Evolutionary conservation across 2,113 vertebrate species (phyloP).

Genomic region (Tichodroma muraria): DNA sequence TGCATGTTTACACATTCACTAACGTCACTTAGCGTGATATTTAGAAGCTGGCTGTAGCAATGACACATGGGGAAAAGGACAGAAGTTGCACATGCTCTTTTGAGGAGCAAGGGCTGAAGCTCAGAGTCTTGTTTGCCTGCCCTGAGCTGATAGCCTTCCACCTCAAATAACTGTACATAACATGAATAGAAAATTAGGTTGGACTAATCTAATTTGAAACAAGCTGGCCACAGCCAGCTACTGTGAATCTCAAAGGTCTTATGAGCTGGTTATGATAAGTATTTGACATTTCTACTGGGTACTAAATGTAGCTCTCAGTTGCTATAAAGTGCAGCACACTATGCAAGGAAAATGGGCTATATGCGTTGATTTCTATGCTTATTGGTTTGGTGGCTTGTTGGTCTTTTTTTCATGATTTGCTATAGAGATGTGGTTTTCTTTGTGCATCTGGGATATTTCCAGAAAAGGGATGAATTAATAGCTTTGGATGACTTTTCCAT

Average conservation of each 20-base stretch:
- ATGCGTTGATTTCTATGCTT: background rate
- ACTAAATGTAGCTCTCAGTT: background rate
- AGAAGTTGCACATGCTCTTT: background rate
- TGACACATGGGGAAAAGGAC: background rate
- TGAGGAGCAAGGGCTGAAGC: background rate
- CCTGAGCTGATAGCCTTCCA: background rate
- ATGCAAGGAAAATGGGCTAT: background rate
- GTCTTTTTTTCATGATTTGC: background rate
- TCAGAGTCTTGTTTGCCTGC: background rate
- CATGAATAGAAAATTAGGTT: conserved; percentile 39
- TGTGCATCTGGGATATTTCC: background rate
- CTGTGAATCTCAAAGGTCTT: background rate
- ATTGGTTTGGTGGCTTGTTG: background rate
- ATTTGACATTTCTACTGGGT: background rate
- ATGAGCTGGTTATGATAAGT: background rate
- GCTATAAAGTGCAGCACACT: background rate
- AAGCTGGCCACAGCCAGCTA: background rate
- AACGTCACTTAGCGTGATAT: background rate
- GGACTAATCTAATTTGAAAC: conserved; percentile 36
- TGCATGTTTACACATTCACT: background rate
- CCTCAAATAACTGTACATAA: background rate
- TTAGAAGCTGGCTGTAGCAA: background rate
- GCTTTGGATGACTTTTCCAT: background rate
- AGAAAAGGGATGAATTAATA: background rate
- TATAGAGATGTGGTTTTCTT: background rate